Conservation (phyloP, 2,113 vertebrate genomes). For the Prochilodus magdalenae region DNA sequence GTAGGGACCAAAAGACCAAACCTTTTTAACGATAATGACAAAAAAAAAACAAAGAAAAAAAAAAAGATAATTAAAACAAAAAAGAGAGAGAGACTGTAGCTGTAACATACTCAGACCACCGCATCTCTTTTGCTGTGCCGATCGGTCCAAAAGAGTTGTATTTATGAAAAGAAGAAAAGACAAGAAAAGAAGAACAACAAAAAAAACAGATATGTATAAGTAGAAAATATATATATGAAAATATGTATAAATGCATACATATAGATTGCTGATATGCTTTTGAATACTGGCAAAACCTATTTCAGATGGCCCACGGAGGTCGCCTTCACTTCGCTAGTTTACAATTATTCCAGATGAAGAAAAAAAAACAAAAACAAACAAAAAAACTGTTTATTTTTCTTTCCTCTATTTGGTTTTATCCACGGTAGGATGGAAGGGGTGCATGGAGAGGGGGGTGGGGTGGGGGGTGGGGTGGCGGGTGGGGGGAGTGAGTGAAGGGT, state of each 20-base stretch:
- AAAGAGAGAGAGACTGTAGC: conserved; percentile 87
- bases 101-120: conserved; percentile 92
- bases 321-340: conserved; percentile 82
- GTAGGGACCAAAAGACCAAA: conserved; percentile 99
- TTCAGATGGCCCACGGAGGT: conserved; percentile 79
- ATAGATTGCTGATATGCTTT: conserved; percentile 88
- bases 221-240: conserved; percentile 82
- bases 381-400: conserved; percentile 59
- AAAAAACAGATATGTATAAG: conserved; percentile 71
- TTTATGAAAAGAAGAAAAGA: conserved; percentile 73
- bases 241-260: conserved; percentile 79
- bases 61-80: conserved; percentile 8
- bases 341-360: conserved; percentile 75
- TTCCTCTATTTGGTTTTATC: conserved; percentile 74
- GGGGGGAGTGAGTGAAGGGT: conserved; percentile 64
- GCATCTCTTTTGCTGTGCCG: conserved; percentile 90
- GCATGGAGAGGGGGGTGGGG: too few relatives aligned
- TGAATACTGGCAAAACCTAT: conserved; percentile 90
- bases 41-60: conserved; percentile 22
- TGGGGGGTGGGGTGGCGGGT: too few relatives aligned
- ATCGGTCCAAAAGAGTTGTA: conserved; percentile 89
- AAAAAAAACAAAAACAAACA: neutral
- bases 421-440: conserved; percentile 73
- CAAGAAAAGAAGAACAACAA: too few relatives aligned
- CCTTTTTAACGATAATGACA: conserved; percentile 89